Conservation (phyloP, 2,888 invertebrate genomes). For the Spilosoma lubricipeda region DNA sequence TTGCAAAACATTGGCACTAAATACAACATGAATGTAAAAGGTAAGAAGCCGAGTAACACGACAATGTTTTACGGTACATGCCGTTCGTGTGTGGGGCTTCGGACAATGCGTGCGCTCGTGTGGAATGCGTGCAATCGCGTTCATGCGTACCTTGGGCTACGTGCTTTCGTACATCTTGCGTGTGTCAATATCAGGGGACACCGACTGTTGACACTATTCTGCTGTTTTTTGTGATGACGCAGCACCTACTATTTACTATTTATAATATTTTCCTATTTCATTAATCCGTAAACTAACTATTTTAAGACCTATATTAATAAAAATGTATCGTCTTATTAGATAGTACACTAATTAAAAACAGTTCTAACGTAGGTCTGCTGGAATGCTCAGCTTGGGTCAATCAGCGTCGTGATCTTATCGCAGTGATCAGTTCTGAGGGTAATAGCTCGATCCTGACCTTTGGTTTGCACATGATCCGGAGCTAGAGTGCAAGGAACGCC, state of each 20-base stretch:
- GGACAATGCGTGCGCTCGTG: slow-evolving; percentile 21
- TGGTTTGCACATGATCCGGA: no score
- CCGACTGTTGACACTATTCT: not conserved
- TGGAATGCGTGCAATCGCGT: slow-evolving; percentile 19
- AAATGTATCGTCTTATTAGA: no score
- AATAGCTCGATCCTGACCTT: no score
- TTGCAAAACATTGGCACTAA: not conserved
- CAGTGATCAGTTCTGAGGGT: no score
- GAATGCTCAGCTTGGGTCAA: no score
- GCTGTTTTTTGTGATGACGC: not conserved
- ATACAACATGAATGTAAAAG: slow-evolving; percentile 9
- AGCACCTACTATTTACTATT: not conserved
- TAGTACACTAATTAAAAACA: no score
- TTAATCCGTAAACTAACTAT: no score
- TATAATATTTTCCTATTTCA: not conserved
- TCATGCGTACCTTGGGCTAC: slow-evolving; percentile 30
- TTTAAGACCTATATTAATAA: no score
- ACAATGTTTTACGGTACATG: slow-evolving; percentile 17
- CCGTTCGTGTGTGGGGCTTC: slow-evolving; percentile 17
- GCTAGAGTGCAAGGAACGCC: no score
- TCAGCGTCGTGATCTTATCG: no score
- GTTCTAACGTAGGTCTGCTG: not conserved
- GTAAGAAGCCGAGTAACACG: not conserved
- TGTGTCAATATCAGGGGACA: not conserved
- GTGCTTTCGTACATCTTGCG: slow-evolving; percentile 17